phyloP scores from a whole-genome alignment of 2,113 vertebrate species.

The Colinus virginianus region DNA sequence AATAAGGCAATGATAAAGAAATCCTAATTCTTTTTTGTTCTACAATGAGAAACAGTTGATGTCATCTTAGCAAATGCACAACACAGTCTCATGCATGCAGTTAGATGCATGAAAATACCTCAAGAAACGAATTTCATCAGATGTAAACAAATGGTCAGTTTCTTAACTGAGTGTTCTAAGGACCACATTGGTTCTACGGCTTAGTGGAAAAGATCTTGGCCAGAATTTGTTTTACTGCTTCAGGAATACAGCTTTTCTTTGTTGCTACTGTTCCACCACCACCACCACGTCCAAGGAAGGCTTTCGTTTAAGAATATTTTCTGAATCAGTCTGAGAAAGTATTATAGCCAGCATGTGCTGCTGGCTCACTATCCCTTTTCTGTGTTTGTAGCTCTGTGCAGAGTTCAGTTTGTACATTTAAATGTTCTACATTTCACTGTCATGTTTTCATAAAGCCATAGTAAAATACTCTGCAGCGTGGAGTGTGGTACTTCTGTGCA shows the following conservation, averaged over 20 bases:
- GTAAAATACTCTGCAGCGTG: not conserved
- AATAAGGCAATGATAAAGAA: not conserved
- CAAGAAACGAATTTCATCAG: not conserved
- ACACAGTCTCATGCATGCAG: not conserved
- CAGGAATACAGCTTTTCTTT: not conserved
- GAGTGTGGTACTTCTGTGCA: not conserved
- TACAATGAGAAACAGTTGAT: not conserved
- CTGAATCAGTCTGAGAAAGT: not conserved
- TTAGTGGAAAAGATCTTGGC: not conserved
- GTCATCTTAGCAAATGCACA: not conserved
- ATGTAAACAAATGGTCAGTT: not conserved
- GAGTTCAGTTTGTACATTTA: not conserved
- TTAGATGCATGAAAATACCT: not conserved
- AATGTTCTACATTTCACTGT: not conserved
- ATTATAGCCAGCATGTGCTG: not conserved
- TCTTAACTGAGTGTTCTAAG: slow-evolving; percentile 15
- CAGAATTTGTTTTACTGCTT: not conserved
- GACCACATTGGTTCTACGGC: not conserved
- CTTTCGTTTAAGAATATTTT: not conserved
- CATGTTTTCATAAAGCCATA: not conserved
- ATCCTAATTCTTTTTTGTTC: not conserved
- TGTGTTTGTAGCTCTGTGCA: not conserved
- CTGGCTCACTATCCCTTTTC: not conserved
- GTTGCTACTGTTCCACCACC: not conserved
- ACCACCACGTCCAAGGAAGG: not conserved